Conservation (phyloP, 2,888 invertebrate species). For the Zaprionus bogoriensis region DNA sequence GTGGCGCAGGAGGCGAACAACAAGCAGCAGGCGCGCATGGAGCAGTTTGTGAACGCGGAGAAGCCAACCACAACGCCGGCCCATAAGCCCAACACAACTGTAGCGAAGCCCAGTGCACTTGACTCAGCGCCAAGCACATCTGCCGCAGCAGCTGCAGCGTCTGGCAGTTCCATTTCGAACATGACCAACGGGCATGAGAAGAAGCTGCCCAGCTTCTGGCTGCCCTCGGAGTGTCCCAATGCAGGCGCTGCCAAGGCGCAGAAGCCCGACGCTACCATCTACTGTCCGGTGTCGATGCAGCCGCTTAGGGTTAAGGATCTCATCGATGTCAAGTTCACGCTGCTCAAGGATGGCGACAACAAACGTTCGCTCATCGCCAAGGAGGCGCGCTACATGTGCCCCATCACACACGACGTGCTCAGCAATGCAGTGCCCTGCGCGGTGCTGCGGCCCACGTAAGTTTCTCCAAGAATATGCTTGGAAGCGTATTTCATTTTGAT, state of each 20-base stretch:
- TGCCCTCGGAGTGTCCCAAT: conserved; percentile 95
- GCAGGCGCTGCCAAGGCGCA: conserved; percentile 88
- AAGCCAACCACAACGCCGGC: conserved; percentile 83
- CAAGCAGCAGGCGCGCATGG: conserved; percentile 87
- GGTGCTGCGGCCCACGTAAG: conserved; percentile 93
- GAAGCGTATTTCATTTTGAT: not conserved
- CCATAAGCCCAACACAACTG: conserved; percentile 42
- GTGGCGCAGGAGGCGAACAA: conserved; percentile 84
- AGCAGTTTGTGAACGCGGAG: conserved; percentile 92
- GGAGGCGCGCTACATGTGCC: conserved; percentile 97
- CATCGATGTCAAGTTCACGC: conserved; percentile 95
- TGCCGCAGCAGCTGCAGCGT: conserved; percentile 30
- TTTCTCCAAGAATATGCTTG: conserved; percentile 20
- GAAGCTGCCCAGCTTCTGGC: conserved; percentile 96
- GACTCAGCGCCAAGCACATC: conserved; percentile 49
- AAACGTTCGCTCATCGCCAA: conserved; percentile 94
- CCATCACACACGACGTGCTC: conserved; percentile 97
- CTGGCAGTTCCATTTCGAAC: conserved; percentile 85
- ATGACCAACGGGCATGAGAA: conserved; percentile 91
- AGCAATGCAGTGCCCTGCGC: conserved; percentile 97
- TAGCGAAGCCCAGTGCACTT: conserved; percentile 30
- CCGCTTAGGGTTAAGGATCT: conserved; percentile 96
- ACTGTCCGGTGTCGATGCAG: conserved; percentile 93
- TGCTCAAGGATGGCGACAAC: conserved; percentile 93
- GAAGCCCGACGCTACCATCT: conserved; percentile 87